phyloP scores from a whole-genome alignment of 2,113 vertebrate genomes.

The Crotophaga sulcirostris region DNA sequence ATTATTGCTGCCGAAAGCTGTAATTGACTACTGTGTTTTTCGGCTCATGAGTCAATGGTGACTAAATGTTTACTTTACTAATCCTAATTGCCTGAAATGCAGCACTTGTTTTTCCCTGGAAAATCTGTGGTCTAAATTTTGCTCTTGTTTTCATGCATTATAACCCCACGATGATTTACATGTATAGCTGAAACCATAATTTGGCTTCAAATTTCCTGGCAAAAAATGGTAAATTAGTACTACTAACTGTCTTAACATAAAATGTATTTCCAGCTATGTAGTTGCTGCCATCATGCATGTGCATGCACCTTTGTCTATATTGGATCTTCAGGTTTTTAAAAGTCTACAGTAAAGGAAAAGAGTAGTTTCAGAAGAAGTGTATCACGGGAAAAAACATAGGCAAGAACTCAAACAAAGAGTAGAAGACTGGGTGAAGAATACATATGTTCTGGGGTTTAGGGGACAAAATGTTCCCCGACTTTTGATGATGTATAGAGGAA shows the following conservation, averaged over 20 bases:
- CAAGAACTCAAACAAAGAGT: not conserved
- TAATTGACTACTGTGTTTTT: conserved; percentile 68
- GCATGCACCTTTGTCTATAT: not conserved
- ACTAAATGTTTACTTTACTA: conserved; percentile 66
- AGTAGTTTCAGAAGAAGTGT: not conserved
- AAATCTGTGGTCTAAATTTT: conserved; percentile 59
- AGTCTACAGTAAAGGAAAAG: not conserved
- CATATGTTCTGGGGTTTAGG: not conserved
- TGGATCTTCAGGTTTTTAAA: not conserved
- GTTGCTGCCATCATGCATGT: not conserved
- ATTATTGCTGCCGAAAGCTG: conserved; percentile 70
- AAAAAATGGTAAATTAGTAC: not conserved
- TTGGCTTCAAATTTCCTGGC: not conserved
- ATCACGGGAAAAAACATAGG: not conserved
- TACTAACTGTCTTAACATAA: not conserved
- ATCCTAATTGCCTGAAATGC: conserved; percentile 70
- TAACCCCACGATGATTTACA: conserved; percentile 12
- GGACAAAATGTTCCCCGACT: not conserved
- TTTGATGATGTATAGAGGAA: not conserved
- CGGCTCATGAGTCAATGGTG: conserved; percentile 75
- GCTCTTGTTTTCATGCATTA: conserved; percentile 30
- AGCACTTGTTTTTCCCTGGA: conserved; percentile 63
- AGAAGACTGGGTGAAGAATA: not conserved
- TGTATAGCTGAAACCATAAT: not conserved
- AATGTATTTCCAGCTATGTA: not conserved